phyloP scores from a whole-genome alignment of 2,797 vertebrate species.

The Bovichtus variegatus region DNA sequence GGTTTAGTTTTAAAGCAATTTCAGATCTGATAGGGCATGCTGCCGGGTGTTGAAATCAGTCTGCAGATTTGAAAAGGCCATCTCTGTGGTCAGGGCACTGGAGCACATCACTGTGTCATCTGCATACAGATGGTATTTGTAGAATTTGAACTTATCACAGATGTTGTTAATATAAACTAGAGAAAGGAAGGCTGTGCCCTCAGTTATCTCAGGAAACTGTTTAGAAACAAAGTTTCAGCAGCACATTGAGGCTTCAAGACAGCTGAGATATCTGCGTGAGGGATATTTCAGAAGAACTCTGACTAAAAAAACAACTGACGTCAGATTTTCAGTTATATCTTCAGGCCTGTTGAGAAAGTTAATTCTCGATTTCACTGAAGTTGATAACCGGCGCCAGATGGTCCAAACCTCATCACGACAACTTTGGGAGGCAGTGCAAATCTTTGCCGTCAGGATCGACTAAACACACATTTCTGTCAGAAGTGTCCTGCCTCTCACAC shows the following conservation, averaged over 20 bases:
- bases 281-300: slow-evolving; percentile 53
- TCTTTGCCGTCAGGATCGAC: slow-evolving; percentile 2
- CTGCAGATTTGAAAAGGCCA: neutral
- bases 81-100: neutral
- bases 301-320: slow-evolving; percentile 37
- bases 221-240: slow-evolving; percentile 42
- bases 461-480: slow-evolving; percentile 12
- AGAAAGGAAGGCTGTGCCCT: too few species aligned
- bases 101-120: neutral
- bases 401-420: slow-evolving; percentile 13
- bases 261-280: slow-evolving; percentile 29
- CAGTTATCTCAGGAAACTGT: neutral
- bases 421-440: neutral
- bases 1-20: too few species aligned
- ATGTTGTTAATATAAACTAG: too few species aligned
- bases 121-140: neutral
- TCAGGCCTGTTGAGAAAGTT: slow-evolving; percentile 41
- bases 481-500: slow-evolving; percentile 2
- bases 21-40: too few species aligned
- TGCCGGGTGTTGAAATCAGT: too few species aligned
- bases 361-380: slow-evolving; percentile 56
- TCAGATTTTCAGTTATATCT: slow-evolving; percentile 38
- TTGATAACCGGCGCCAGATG: slow-evolving; percentile 48
- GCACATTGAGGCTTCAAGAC: slow-evolving; percentile 29
- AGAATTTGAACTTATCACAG: too few species aligned